These are phyloP conservation scores for Chromobotia macracanthus DNA, from an alignment of 2,797 vertebrate genomes.

Conservation along the genomic window DNA sequence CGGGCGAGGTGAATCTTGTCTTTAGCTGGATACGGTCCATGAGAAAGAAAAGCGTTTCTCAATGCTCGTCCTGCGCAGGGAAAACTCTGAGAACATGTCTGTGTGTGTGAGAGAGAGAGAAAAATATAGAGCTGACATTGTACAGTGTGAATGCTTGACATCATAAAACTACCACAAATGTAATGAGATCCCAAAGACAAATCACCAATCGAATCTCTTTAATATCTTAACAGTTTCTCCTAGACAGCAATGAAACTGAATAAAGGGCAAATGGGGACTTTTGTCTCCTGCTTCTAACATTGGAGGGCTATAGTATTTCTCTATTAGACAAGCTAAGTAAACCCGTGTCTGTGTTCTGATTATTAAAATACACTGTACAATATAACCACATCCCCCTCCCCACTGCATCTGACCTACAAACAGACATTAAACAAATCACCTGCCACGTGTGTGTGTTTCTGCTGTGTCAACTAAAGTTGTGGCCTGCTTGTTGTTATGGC, in stretches of 20 bases:
- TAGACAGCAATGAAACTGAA: background rate
- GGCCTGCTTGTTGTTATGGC: background rate
- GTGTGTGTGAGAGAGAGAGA: constrained; percentile 61
- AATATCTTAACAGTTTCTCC: background rate
- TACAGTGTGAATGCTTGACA: background rate
- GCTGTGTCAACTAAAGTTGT: constrained; percentile 2
- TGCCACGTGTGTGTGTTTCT: background rate
- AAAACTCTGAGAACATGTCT: constrained; percentile 94
- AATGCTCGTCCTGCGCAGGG: constrained; percentile 90
- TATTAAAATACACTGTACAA: background rate
- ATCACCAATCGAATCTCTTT: background rate
- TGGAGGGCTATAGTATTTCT: too few species aligned
- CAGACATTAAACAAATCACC: background rate
- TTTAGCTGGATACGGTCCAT: constrained; percentile 91
- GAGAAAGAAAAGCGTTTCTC: constrained; percentile 89
- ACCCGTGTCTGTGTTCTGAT: too few species aligned
- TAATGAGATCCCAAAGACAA: background rate
- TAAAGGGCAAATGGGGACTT: background rate
- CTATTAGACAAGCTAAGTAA: too few species aligned
- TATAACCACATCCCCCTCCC: background rate
- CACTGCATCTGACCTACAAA: constrained; percentile 10
- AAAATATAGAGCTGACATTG: background rate
- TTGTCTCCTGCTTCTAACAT: background rate
- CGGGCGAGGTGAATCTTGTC: constrained; percentile 94
- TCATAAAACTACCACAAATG: background rate